Base-by-base conservation (phyloP, 2,113 vertebrate species). In the Trinectes maculatus region DNA sequence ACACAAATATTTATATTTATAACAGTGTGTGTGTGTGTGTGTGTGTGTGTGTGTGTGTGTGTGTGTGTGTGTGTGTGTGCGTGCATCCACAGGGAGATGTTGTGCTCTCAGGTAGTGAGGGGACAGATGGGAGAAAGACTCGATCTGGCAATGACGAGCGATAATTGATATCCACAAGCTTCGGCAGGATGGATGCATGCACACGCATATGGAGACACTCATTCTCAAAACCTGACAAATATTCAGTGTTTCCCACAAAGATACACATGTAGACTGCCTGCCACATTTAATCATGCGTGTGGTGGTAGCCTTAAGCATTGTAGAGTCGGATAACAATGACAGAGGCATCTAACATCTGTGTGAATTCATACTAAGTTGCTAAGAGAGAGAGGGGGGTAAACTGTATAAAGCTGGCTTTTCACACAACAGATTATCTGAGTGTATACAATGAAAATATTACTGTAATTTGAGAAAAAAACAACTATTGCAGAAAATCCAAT, bases 111-210 rank as follows among this genome's bases (percentile, higher is more conserved):
- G 62, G 57, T 64, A 68, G 57, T 70, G 40, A 71, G 64, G 55
- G 52, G 22, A 67, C 77, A 89, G 83, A 89, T 81, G 83, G 80
- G 62, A 61, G 22, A 25, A 71, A 69, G 48, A 75, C 70, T 61
- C 11, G 10, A 48, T 34, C 66, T 42, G 65, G 68, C 55, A 58
- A 75, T 70, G 51, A 77, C 25, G 28, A 63, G 58, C 57, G 59
- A 71, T 78, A 83, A 89, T 84, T 79, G 79, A 87, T 79, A 86
- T 64, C 63, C 54, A 33, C 71, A 77, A 67, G 70, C 54, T 71
- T 78, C 52, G 33, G 46, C 25, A 52, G 59, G 49, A 79, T 11
- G 10, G 25, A 43, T 28, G 37, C 61, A 37, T 49, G 40, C 22
- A 65, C 42, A 47, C 24, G 40, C 55, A 79, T 28, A 62, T 18